Base-by-base conservation (phyloP, 1,140 invertebrate genomes). In the Saccostrea glomerata region DNA sequence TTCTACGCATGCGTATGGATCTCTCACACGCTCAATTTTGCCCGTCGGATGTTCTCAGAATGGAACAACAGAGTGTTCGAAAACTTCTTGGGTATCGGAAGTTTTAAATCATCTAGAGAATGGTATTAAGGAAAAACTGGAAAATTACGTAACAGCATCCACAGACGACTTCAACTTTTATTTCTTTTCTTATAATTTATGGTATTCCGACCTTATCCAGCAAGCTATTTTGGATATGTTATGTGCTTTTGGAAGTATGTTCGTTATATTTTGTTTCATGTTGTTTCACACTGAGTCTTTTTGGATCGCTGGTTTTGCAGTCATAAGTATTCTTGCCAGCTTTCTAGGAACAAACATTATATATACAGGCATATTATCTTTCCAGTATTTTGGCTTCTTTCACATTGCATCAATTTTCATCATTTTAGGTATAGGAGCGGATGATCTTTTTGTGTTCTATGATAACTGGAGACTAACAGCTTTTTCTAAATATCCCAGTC, bases 381-480 rank as follows among this genome's bases (percentile, higher is more conserved):
- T 90, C 82, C 77, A 86, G 30, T 92, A 92, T 82, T 91, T 93
- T 47, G 92, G 92, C 9, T 91, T 91, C 70, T 92, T 93, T 47
- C 92, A 93, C 73, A 86, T 92, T 20, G 60, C 93, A 20, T 87
- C 92, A 4, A 90, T 93, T 36, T 93, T 93, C 77, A 91, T 93
- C n/a, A 92, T 92, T 36, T 88, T 93, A 1, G 92, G 92, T 3
- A 92, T 92, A 47, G 92, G 92, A 17, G 90, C 91, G 70, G 92
- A 92, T 84, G 91, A 92, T 40, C 60, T 93, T 4, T 93, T 92
- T 86, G 92, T 93, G 1, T 93, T 92, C 47, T 92, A 89, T 87
- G 92, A 93, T 84, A 73, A 89, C n/a, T 93, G 92, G 92, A 70
- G 89, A 11, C 82, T 89, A 1, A 86, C 89, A 3, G 86, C 66